phyloP scores from a whole-genome alignment of 2,797 vertebrate genomes.

The Periparus ater region DNA sequence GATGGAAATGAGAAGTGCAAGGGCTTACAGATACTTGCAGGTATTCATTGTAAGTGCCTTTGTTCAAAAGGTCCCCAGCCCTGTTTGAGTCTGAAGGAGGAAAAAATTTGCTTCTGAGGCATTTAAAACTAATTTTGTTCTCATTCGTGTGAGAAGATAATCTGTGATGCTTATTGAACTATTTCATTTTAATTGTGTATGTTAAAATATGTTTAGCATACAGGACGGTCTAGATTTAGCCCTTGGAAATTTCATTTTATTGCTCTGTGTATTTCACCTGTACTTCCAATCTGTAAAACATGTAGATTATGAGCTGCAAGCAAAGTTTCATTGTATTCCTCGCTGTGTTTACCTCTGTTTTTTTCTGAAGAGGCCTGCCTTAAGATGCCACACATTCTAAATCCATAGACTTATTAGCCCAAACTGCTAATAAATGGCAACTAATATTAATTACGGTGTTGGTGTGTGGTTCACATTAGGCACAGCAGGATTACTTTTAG shows the following conservation, averaged over 20 bases:
- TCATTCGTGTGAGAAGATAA: constrained; percentile 17
- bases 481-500: background rate
- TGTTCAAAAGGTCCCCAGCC: background rate
- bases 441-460: background rate
- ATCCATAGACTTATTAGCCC: background rate
- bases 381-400: background rate
- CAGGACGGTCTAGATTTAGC: background rate
- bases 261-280: background rate
- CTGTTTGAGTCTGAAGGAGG: background rate
- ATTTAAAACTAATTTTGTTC: constrained; percentile 17
- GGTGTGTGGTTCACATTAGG: background rate
- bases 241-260: background rate
- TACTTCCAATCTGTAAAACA: background rate
- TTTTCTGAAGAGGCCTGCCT: background rate
- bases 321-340: background rate
- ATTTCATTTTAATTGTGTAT: background rate
- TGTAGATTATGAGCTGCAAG: background rate
- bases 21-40: background rate
- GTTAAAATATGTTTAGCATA: background rate
- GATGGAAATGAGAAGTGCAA: background rate
- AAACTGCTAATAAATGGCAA: background rate
- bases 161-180: background rate
- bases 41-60: background rate
- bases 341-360: background rate
- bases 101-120: background rate